Conservation (phyloP, 1,140 invertebrate genomes). For the Conus ventricosus region DNA sequence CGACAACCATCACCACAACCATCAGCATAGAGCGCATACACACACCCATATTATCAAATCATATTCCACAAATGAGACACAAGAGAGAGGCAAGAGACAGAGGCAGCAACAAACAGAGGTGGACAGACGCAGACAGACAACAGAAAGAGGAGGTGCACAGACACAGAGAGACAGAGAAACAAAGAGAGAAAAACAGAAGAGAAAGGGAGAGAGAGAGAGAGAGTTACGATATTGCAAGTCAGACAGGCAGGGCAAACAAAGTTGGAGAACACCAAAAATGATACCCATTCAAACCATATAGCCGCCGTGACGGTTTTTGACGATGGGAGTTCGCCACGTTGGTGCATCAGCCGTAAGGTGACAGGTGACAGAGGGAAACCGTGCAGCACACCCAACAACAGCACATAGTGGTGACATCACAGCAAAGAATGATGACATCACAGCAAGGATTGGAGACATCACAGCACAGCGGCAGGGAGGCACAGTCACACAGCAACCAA, state of each 20-base stretch:
- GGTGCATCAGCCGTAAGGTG: not conserved
- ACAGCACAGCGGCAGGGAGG: slow-evolving; percentile 21
- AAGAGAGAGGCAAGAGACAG: too few species aligned
- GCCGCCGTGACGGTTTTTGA: not conserved
- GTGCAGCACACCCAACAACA: slow-evolving; percentile 34
- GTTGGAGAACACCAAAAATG: not conserved
- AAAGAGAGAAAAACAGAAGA: not conserved
- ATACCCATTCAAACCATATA: not conserved
- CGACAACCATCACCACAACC: not conserved
- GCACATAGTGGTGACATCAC: slow-evolving; percentile 34
- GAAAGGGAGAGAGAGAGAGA: not conserved
- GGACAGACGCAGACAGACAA: not conserved
- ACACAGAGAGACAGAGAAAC: not conserved
- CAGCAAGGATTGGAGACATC: slow-evolving; percentile 24
- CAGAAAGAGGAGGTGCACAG: not conserved
- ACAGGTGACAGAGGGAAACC: not conserved
- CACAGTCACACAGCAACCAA: slow-evolving; percentile 34
- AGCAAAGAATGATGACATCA: slow-evolving; percentile 38
- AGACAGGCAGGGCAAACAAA: not conserved
- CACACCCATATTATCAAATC: too few species aligned
- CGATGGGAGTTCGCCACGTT: not conserved
- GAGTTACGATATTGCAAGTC: not conserved
- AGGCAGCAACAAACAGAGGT: not conserved
- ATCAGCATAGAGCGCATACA: too few species aligned
- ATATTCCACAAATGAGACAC: too few species aligned